phyloP scores from a whole-genome alignment of 92 coral and sea anemone genomes.

The Micromussa lordhowensis region DNA sequence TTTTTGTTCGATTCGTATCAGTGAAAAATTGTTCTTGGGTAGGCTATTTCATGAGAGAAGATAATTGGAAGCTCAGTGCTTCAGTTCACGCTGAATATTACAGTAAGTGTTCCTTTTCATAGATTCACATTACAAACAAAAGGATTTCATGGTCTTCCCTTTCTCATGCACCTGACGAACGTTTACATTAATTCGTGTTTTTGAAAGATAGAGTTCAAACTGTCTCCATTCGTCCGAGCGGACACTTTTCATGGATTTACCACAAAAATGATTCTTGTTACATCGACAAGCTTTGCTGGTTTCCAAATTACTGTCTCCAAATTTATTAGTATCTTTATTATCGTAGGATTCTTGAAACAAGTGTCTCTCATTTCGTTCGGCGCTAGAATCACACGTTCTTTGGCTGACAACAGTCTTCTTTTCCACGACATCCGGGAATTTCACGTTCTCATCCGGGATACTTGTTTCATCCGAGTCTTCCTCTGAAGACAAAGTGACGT shows the following conservation, averaged over 20 bases:
- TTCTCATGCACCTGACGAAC: constrained; percentile 92
- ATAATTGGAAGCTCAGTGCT: too few species aligned
- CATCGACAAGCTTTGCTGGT: constrained; percentile 2
- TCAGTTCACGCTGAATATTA: too few species aligned
- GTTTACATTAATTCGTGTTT: constrained; percentile 92
- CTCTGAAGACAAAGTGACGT: not conserved
- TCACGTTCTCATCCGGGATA: constrained; percentile 3
- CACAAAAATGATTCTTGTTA: constrained; percentile 24
- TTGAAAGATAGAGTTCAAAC: constrained; percentile 84
- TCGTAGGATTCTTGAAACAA: not conserved
- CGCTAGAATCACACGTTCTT: not conserved
- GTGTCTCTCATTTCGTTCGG: not conserved
- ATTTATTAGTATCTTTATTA: not conserved
- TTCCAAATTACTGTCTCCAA: not conserved
- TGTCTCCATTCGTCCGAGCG: constrained; percentile 78
- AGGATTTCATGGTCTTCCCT: constrained; percentile 67
- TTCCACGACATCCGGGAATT: not conserved
- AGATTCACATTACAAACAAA: not conserved
- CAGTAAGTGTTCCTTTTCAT: not conserved
- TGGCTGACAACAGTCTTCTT: not conserved
- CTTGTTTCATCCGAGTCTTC: not conserved
- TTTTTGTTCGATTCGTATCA: too few species aligned
- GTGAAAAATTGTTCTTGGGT: too few species aligned
- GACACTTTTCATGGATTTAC: constrained; percentile 12
- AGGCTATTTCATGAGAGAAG: too few species aligned